phyloP scores from a whole-genome alignment of 2,888 invertebrate species.

The Leuctra nigra region DNA sequence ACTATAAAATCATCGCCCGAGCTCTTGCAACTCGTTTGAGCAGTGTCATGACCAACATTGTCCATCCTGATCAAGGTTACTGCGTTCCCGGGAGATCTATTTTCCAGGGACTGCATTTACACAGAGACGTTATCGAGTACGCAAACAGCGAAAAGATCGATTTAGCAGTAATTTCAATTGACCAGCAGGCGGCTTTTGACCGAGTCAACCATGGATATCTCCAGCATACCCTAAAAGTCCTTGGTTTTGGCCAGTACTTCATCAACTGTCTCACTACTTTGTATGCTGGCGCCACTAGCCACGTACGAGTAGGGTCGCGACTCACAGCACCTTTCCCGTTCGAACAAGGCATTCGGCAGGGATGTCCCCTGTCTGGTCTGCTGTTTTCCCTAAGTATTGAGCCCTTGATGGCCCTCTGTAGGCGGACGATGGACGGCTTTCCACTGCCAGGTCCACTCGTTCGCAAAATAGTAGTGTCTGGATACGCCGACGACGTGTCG shows the following conservation, averaged over 20 bases:
- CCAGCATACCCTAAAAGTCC: not conserved
- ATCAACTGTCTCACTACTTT: not conserved
- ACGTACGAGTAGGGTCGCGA: not conserved
- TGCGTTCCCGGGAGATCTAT: not conserved
- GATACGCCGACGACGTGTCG: not conserved
- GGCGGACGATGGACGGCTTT: not conserved
- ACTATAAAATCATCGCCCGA: not conserved
- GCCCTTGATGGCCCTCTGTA: not conserved
- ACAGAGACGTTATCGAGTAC: not conserved
- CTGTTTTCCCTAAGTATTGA: not conserved
- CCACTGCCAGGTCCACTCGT: not conserved
- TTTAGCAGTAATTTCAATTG: not conserved
- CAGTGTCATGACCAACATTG: not conserved
- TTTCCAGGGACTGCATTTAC: not conserved
- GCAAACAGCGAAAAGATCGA: not conserved
- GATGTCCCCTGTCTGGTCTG: not conserved
- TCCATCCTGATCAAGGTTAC: not conserved
- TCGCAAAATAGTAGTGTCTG: not conserved
- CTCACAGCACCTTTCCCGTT: not conserved
- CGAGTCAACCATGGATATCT: not conserved
- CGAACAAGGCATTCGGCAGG: not conserved
- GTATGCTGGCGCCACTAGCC: not conserved
- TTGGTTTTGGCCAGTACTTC: not conserved
- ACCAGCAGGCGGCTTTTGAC: slow-evolving; percentile 2
- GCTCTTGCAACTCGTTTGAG: not conserved